Base-by-base conservation (phyloP, 2,888 invertebrate genomes). In the Onchidella celtica region DNA sequence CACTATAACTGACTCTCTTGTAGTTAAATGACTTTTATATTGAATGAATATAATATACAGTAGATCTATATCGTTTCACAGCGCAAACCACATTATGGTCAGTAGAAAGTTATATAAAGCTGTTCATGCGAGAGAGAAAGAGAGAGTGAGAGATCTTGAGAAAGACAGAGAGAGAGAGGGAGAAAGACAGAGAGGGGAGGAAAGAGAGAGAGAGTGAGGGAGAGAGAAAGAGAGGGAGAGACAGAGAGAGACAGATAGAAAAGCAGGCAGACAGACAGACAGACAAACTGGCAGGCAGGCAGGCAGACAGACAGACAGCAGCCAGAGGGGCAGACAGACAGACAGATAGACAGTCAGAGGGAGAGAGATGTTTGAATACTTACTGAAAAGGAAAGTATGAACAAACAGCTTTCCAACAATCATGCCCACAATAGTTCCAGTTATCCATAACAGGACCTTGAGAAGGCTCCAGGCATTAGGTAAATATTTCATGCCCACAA, bases 401-500 rank as follows among this genome's bases (percentile, higher is more conserved):
- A 94, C 91, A 61, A 94, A 84, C 36, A 94, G 88, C 87, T 94
- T 94, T 2, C 94, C 94, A 77, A 93, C 87, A 29, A 94, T 86
- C 84, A 94, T 90, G 9, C 94, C 94, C 85, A 92, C 88, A 24
- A 94, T 57, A 59, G 94, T 94, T 11, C 93, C 94, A 55, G 91
- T 83, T 32, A 94, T 78, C 94, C 94, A 94, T 86, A 94, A 89
- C 27, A 93, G 69, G 6, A 94, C 94, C 81, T 92, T 92, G 80
- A 92, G 85, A 34, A 90, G 74, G 73, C 88, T 90, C 91, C 90
- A 92, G 11, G 88, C 91, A 86, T 94, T 94, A 3, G 92, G 92
- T 55, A 94, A 94, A 84, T 94, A 94, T 80, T 93, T 93, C 6
- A 94, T 94, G 34, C 91, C 90, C 4, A 94, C 93, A 87, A 94